A percentile compares a stretch with the other conserved stretches of the same genome.
phyloP scores from a whole-genome alignment of 2,888 invertebrate species.

The Napeogenes sylphis region DNA sequence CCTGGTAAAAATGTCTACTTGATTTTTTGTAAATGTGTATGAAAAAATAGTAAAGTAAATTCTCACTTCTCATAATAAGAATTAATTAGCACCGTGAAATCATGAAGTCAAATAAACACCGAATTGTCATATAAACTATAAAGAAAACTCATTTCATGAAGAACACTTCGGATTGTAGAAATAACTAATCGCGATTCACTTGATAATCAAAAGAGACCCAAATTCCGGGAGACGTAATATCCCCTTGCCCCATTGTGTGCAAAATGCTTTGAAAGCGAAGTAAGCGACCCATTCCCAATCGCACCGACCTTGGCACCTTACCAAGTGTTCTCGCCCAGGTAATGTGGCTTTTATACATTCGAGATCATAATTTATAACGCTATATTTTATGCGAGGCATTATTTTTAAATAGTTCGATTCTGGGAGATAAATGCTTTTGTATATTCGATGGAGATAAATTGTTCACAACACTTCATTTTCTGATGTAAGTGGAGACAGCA shows the following conservation, averaged over 20 bases:
- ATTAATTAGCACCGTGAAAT: too few relatives aligned
- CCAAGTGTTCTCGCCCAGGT: conserved; percentile 28
- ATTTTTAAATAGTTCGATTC: conserved; percentile 5
- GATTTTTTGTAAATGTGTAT: too few relatives aligned
- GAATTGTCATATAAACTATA: too few relatives aligned
- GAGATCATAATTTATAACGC: conserved; percentile 7
- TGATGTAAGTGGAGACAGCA: too few relatives aligned
- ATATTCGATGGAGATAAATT: conserved; percentile 1
- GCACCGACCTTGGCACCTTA: conserved; percentile 32
- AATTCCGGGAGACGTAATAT: conserved; percentile 23
- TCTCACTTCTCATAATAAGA: too few relatives aligned
- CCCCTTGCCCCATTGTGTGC: conserved; percentile 16
- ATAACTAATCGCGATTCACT: conserved; percentile 5
- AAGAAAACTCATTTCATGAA: conserved; percentile 3
- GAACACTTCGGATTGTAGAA: background rate
- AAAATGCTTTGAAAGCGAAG: conserved; percentile 28
- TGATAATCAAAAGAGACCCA: conserved; percentile 18
- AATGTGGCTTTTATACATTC: conserved; percentile 21
- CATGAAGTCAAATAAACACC: too few relatives aligned
- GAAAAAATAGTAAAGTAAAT: too few relatives aligned
- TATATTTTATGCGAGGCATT: conserved; percentile 6
- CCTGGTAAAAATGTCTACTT: too few relatives aligned
- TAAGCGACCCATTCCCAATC: conserved; percentile 27
- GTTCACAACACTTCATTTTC: background rate
- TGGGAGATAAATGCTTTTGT: conserved; percentile 2